Evolutionary conservation across 2,888 invertebrate genomes (phyloP).

Genomic region (Agrochola circellaris): DNA sequence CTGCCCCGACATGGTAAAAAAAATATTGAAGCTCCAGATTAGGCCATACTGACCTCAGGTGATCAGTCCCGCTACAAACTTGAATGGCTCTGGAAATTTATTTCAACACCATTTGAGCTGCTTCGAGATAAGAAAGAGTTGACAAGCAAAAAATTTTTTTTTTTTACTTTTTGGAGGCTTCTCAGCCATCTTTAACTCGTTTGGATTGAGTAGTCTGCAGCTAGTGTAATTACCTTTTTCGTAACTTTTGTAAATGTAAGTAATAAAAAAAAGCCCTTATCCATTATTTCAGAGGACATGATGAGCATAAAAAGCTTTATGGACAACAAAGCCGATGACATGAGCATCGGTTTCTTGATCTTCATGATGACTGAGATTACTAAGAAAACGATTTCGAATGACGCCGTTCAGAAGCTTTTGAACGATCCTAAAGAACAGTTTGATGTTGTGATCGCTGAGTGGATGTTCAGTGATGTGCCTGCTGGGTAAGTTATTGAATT

Average conservation of each 20-base stretch:
- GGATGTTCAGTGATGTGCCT: constrained; percentile 73
- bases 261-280: neutral
- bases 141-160: no score
- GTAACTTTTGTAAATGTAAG: neutral
- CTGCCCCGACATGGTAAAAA: no score
- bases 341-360: neutral
- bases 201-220: neutral
- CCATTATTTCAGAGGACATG: constrained; percentile 34
- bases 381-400: constrained; percentile 56
- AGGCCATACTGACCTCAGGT: neutral
- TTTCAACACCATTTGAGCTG: neutral
- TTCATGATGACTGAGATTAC: constrained; percentile 50
- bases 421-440: constrained; percentile 72
- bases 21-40: no score
- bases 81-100: neutral
- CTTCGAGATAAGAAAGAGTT: neutral
- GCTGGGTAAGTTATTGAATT: constrained; percentile 66
- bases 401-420: constrained; percentile 67
- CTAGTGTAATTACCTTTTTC: neutral
- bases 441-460: constrained; percentile 75
- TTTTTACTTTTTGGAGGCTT: neutral
- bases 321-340: constrained; percentile 1
- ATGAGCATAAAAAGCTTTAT: constrained; percentile 34
- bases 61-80: neutral
- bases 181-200: neutral